Conservation (phyloP, 2,797 vertebrate species). For the Anguilla pacifica region DNA sequence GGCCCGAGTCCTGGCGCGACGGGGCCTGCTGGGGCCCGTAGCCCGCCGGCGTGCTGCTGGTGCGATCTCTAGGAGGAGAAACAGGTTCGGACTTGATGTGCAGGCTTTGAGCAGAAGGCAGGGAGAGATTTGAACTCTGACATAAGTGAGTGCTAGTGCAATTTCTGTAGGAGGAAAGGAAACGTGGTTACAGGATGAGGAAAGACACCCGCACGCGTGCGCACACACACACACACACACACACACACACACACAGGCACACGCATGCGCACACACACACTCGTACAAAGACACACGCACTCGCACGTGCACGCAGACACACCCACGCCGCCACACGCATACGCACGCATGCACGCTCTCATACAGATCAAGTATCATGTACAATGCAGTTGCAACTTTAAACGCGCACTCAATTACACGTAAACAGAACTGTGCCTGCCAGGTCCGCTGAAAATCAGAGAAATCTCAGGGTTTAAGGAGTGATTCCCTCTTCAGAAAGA, state of each 20-base stretch:
- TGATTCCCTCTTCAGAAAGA: not conserved
- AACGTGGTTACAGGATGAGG: constrained; percentile 91
- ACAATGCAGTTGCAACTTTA: constrained; percentile 1
- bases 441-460: not conserved
- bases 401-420: not conserved
- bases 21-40: constrained; percentile 73
- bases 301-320: not conserved
- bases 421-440: not conserved
- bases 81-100: constrained; percentile 99
- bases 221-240: constrained; percentile 47
- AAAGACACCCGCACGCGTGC: constrained; percentile 64
- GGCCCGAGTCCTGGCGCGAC: constrained; percentile 95
- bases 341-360: constrained; percentile 48
- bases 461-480: not conserved
- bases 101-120: constrained; percentile 99
- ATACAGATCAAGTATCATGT: constrained; percentile 10
- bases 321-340: constrained; percentile 38
- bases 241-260: not conserved
- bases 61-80: constrained; percentile 99
- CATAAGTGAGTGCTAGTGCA: constrained; percentile 99
- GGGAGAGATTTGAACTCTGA: constrained; percentile 99
- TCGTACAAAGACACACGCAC: constrained; percentile 45
- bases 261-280: constrained; percentile 61
- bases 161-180: constrained; percentile 98
- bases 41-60: constrained; percentile 91